Percentiles rank a stretch among this genome's conserved stretches.
Evolutionary conservation across 92 coral and sea anemone species (phyloP).

Genomic region (Phenganax subtilis): DNA sequence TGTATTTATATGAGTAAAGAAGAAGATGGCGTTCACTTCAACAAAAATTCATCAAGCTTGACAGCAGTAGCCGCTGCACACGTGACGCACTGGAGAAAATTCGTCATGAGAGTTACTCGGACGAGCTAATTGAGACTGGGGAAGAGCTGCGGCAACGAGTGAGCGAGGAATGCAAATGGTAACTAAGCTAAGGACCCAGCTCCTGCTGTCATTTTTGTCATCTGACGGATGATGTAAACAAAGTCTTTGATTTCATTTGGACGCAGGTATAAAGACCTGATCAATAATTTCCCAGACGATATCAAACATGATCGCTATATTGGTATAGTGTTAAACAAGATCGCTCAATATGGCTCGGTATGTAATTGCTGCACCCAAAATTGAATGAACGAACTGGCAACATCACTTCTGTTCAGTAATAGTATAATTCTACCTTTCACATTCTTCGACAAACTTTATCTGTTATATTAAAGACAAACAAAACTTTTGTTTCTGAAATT

Average conservation of each 20-base stretch:
- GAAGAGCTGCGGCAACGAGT: slow-evolving; percentile 97
- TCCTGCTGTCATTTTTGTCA: no score
- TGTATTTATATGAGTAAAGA: slow-evolving; percentile 41
- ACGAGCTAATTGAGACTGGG: slow-evolving; percentile 76
- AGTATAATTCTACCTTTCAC: neutral
- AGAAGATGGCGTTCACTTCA: slow-evolving; percentile 75
- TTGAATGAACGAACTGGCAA: neutral
- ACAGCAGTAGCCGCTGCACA: slow-evolving; percentile 64
- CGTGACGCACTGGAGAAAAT: slow-evolving; percentile 83
- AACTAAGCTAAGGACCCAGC: neutral
- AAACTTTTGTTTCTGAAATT: neutral
- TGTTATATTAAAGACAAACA: neutral
- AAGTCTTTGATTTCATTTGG: neutral
- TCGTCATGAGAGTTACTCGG: slow-evolving; percentile 58
- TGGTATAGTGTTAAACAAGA: slow-evolving; percentile 78
- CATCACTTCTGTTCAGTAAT: neutral
- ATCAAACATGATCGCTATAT: slow-evolving; percentile 77
- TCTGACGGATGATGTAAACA: neutral
- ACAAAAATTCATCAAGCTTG: slow-evolving; percentile 79
- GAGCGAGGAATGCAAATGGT: slow-evolving; percentile 95
- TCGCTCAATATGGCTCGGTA: slow-evolving; percentile 89
- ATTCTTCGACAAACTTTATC: neutral
- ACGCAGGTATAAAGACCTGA: slow-evolving; percentile 85
- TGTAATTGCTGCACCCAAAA: slow-evolving; percentile 26
- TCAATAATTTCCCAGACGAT: slow-evolving; percentile 69